Evolutionary conservation across 2,888 invertebrate species (phyloP).

Genomic region (Caenorhabditis macrosperma): DNA sequence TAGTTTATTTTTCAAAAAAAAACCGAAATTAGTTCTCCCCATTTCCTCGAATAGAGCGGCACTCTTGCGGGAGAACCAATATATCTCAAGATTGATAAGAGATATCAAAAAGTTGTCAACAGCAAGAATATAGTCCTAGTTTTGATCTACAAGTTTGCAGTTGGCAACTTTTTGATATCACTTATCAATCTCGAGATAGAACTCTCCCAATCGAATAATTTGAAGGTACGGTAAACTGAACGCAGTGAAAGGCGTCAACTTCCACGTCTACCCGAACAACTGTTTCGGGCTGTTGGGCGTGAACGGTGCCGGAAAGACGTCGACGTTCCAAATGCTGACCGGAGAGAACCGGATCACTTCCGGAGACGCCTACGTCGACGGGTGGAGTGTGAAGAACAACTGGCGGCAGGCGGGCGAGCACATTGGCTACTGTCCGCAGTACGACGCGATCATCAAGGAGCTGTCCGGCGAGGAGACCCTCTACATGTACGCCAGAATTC

Average conservation of each 20-base stretch:
- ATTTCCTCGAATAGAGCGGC: too few species aligned
- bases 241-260: constrained; percentile 75
- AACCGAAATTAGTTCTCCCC: too few species aligned
- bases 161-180: too few species aligned
- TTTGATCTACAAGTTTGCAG: too few species aligned
- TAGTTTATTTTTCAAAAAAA: too few species aligned
- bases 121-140: too few species aligned
- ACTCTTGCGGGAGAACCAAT: too few species aligned
- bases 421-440: constrained; percentile 87
- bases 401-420: constrained; percentile 72
- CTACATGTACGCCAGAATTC: constrained; percentile 85
- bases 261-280: constrained; percentile 71
- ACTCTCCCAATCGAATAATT: too few species aligned
- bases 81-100: too few species aligned
- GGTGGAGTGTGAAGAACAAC: constrained; percentile 70
- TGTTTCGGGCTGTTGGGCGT: constrained; percentile 77
- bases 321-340: constrained; percentile 75
- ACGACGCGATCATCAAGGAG: constrained; percentile 86
- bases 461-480: constrained; percentile 86
- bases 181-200: too few species aligned
- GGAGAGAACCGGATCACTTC: constrained; percentile 73
- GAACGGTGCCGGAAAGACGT: constrained; percentile 78
- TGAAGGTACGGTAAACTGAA: constrained; percentile 72
- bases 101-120: too few species aligned
- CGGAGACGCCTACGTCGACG: constrained; percentile 74